Base-by-base conservation (phyloP, 2,113 vertebrate genomes). In the Myotis davidii region DNA sequence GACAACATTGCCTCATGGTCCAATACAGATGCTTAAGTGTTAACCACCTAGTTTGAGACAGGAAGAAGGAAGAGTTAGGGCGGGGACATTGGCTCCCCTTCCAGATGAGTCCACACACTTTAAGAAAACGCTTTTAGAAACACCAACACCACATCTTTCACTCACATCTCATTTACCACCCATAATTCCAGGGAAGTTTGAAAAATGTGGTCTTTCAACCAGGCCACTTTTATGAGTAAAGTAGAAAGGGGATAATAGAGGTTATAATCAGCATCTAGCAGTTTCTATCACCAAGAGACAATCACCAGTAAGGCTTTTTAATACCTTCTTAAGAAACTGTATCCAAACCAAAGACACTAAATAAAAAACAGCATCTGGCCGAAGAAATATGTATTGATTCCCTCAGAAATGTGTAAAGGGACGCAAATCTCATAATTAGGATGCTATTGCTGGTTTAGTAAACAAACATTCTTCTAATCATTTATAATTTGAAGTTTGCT, bases 361-460 rank as follows among this genome's bases (percentile, higher is more conserved):
- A 70, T 54, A 50, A 88, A 88, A 91, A 1, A 67, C 78, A 20
- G 17, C 16, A 74, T 83, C 52, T 74, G 23, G 52, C 32, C 73
- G 9, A 73, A 94, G 27, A 23, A 78, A 73, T 0, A 20, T 39
- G 48, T 79, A 59, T 21, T 56, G 52, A 87, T 50, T 83, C 16
- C 29, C 32, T 78, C 23, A 88, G 59, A 91, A 94, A 92, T 21
- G 85, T 14, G 16, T 37, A 50, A 96, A 76, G 48, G 45, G 8
- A 56, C 34, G 54, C 32, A 94, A 84, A 85, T 94, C 54, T 87
- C 39, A 86, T 74, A 64, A 76, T 74, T 25, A 81, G 29, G 29
- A 77, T 79, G 85, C 45, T 52, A 88, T 29, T 67, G 6, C 45
- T 59, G 21, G 11, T 92, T 94, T 94, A 90, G 67, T 39, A 92